Conservation (phyloP, 1,140 invertebrate species). For the Holotrichia oblita region DNA sequence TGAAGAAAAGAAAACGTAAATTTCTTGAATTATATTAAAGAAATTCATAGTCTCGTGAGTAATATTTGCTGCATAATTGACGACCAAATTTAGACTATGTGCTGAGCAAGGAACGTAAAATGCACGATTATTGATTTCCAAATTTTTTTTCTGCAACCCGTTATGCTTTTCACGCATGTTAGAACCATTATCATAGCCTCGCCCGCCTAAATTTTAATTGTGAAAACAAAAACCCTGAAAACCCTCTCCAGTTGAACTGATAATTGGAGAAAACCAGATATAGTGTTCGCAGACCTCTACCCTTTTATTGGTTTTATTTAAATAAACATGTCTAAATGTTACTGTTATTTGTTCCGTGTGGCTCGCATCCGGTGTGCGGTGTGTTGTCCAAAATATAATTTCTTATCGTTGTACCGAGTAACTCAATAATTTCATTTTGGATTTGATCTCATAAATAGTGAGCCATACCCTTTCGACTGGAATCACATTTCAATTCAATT, state of each 20-base stretch:
- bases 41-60: no score
- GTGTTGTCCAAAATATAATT: constrained; percentile 47
- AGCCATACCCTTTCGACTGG: constrained; percentile 42
- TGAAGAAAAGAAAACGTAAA: constrained; percentile 55
- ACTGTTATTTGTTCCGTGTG: constrained; percentile 52
- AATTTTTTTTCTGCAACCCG: constrained; percentile 43
- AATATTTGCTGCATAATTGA: no score
- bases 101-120: constrained; percentile 46
- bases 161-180: constrained; percentile 53
- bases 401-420: constrained; percentile 47
- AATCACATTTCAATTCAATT: neutral
- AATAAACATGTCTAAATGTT: constrained; percentile 16
- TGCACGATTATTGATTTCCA: constrained; percentile 41
- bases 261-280: neutral
- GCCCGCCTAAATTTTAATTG: constrained; percentile 49
- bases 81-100: constrained; percentile 48
- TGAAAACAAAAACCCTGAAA: neutral
- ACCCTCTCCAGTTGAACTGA: neutral
- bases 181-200: constrained; percentile 51
- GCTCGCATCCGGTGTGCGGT: constrained; percentile 53
- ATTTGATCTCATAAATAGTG: constrained; percentile 50
- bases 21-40: constrained; percentile 51
- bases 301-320: constrained; percentile 2
- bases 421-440: constrained; percentile 53
- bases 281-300: neutral